Conservation (phyloP, 2,888 invertebrate genomes). For the Carterocephalus palaemon region DNA sequence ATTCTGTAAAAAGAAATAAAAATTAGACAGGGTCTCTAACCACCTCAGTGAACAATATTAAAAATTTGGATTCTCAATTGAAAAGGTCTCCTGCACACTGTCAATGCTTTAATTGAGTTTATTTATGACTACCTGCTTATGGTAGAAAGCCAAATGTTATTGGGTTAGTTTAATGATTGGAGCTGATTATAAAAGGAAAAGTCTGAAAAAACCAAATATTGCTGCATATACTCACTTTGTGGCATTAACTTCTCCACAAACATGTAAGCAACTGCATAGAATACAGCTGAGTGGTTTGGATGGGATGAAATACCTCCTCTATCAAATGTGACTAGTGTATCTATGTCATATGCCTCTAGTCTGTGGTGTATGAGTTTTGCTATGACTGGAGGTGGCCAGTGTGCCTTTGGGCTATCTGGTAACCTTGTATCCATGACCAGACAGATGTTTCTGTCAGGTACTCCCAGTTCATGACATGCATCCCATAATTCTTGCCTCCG, state of each 20-base stretch:
- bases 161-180: too few species aligned
- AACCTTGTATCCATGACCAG: slow-evolving; percentile 84
- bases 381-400: slow-evolving; percentile 82
- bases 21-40: too few species aligned
- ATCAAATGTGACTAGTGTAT: slow-evolving; percentile 96
- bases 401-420: slow-evolving; percentile 86
- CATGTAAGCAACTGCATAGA: slow-evolving; percentile 88
- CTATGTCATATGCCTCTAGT: slow-evolving; percentile 86
- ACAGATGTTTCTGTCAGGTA: slow-evolving; percentile 86
- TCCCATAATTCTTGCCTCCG: slow-evolving; percentile 90
- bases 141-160: too few species aligned
- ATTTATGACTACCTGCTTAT: too few species aligned
- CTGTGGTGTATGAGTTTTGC: slow-evolving; percentile 73
- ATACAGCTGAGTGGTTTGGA: slow-evolving; percentile 92
- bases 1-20: slow-evolving; percentile 81
- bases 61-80: too few species aligned
- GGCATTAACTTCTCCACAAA: slow-evolving; percentile 87
- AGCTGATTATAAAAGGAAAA: too few species aligned
- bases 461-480: slow-evolving; percentile 88
- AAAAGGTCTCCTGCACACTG: too few species aligned
- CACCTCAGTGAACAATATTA: too few species aligned
- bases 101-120: too few species aligned
- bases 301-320: slow-evolving; percentile 95
- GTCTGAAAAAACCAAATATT: background rate
- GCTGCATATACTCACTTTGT: slow-evolving; percentile 79